Evolutionary conservation across 30 jellyfish, hydroid and myxozoan species (phyloP), one percentile per base, ranked within the genome.

Genomic region (Aurelia sp.): DNA sequence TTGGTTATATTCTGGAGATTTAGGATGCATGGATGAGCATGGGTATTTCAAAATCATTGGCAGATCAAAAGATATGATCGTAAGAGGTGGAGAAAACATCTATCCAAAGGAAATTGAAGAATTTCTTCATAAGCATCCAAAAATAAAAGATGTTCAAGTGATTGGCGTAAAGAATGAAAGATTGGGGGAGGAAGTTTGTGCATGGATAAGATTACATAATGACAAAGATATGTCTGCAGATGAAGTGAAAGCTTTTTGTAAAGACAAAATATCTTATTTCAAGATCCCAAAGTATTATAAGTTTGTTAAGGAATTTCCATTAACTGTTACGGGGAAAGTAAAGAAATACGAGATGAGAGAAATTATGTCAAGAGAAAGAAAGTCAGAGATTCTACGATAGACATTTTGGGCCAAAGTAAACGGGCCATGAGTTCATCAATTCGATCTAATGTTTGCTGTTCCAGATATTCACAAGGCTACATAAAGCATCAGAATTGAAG

Each of bases 71-170:
- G 99, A 94, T 84, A 88, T 94, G 97, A 82, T 94, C 52, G 90
- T 94, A n/a, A 87, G 99, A 63, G 99, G 99, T 18, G 99, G 99
- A 21, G 97, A 74, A 51, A 94, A 94, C 71, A 89, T 94, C 7
- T 94, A 86, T 59, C 99, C 99, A 13, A 84, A 78, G 31, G 99
- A 94, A 84, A 80, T 94, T 13, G 99, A 94, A 76, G 91, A 94
- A 47, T 88, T 94, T 52, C 81, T 94, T 67, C 91, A 88, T 60
- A 62, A 64, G 30, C 97, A 94, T 77, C 97, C 99, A 5, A 82
- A 71, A 31, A 81, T 94, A 33, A 97, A 90, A 73, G 99, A 94
- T 78, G 95, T 94, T 53, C 97, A 94, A 61, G 97, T 93, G 9
- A 78, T 93, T 31, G 97, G 97, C 11, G 97, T 93, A 13, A 92